Evolutionary conservation across 2,113 vertebrate species (phyloP).

Genomic region (Oplegnathus fasciatus): DNA sequence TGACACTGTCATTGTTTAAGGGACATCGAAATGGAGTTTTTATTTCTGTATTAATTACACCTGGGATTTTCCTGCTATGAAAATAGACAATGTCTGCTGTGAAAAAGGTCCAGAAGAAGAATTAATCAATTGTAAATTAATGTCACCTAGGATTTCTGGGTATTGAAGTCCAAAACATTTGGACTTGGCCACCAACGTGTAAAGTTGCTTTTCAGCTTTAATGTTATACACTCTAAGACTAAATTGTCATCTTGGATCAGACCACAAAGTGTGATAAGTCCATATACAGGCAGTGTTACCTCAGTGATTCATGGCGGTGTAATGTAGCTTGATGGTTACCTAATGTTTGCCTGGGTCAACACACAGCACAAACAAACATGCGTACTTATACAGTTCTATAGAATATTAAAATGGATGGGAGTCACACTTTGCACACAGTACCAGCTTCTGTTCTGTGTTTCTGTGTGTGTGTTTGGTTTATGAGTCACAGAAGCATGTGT

Average conservation of each 20-base stretch:
- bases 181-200: too few relatives aligned
- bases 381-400: background rate
- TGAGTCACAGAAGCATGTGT: conserved; percentile 36
- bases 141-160: background rate
- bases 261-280: background rate
- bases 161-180: background rate
- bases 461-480: conserved; percentile 31
- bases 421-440: background rate
- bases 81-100: background rate
- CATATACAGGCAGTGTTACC: background rate
- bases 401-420: background rate
- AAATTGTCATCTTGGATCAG: background rate
- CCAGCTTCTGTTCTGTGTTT: conserved; percentile 1
- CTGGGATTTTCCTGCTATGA: background rate
- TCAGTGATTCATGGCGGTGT: background rate
- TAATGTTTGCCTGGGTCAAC: background rate
- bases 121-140: background rate
- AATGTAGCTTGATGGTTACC: background rate
- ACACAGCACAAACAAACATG: background rate
- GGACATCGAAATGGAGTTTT: background rate
- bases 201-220: too few relatives aligned
- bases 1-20: background rate
- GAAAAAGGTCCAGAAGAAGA: too few relatives aligned
- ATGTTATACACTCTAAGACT: too few relatives aligned
- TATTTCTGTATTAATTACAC: background rate